Percentiles rank a stretch among this genome's conserved stretches.
phyloP scores from a whole-genome alignment of 2,797 vertebrate genomes.

The Pempheris klunzingeri region DNA sequence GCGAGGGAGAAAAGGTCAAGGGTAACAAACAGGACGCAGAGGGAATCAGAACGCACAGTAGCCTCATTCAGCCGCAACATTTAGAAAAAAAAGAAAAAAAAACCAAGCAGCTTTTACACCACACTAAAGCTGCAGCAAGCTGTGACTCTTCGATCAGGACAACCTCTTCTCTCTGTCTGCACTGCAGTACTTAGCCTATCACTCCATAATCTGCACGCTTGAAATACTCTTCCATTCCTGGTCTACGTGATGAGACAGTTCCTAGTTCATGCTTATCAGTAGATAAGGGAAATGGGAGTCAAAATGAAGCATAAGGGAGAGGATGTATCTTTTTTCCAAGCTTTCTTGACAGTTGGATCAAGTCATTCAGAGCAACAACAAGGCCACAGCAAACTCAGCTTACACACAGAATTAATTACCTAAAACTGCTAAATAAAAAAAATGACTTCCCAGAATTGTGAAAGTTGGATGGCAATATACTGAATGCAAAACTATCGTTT shows the following conservation, averaged over 20 bases:
- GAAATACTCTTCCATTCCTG: conserved; percentile 38
- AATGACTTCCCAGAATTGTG: conserved; percentile 4
- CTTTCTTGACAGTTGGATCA: neutral
- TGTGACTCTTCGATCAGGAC: conserved; percentile 57
- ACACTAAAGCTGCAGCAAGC: conserved; percentile 59
- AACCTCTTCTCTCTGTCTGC: conserved; percentile 59
- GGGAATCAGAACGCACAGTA: conserved; percentile 38
- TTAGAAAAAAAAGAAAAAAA: conserved; percentile 12
- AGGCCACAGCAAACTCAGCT: too few species aligned
- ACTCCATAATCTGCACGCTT: conserved; percentile 56
- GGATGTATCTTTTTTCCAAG: conserved; percentile 21
- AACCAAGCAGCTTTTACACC: conserved; percentile 46
- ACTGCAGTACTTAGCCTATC: conserved; percentile 74
- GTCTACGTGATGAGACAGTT: conserved; percentile 51
- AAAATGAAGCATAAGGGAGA: conserved; percentile 46
- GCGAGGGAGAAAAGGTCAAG: conserved; percentile 59
- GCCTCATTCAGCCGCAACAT: conserved; percentile 58
- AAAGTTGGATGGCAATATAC: neutral
- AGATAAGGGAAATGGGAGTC: conserved; percentile 60
- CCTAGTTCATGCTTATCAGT: conserved; percentile 49
- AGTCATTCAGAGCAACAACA: conserved; percentile 18
- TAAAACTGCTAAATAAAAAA: conserved; percentile 1
- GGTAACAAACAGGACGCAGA: conserved; percentile 37
- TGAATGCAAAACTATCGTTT: conserved; percentile 12
- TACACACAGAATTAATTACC: neutral